These are phyloP conservation scores for Hypercompe scribonia DNA, from an alignment of 2,888 invertebrate genomes.

Conservation along the genomic window DNA sequence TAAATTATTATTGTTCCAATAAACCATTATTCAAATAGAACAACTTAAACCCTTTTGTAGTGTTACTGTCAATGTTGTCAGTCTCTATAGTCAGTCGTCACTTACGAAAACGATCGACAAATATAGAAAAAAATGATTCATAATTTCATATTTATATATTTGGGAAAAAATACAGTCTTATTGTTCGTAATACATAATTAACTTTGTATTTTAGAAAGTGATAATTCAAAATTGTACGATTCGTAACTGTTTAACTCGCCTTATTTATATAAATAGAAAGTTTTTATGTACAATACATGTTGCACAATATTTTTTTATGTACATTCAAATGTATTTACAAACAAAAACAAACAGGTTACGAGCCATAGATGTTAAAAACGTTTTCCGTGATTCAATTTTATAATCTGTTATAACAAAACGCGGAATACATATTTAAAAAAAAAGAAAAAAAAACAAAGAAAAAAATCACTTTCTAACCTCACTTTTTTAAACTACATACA, in stretches of 20 bases:
- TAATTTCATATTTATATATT: too few species aligned
- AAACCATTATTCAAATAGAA: too few species aligned
- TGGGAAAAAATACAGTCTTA: too few species aligned
- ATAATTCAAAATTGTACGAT: background rate
- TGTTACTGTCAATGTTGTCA: too few species aligned
- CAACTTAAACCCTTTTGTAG: too few species aligned
- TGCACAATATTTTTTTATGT: conserved; percentile 2
- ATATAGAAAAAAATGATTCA: too few species aligned
- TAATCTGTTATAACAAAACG: background rate
- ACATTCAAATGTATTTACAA: background rate
- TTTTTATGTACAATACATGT: conserved; percentile 1
- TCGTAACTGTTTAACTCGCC: background rate
- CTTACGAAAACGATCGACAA: too few species aligned
- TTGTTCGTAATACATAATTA: background rate
- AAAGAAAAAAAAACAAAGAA: background rate
- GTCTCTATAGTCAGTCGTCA: too few species aligned
- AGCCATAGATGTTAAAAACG: background rate
- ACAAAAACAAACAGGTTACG: background rate
- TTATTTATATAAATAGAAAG: background rate
- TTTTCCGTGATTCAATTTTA: background rate
- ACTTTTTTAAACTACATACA: background rate
- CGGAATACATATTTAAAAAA: background rate
- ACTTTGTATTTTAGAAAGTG: too few species aligned
- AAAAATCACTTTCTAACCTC: conserved; percentile 10
- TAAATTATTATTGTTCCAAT: too few species aligned